Evolutionary conservation across 2,797 vertebrate genomes (phyloP), one percentile per base, ranked within the genome.

Genomic region (Loris lydekkerianus): DNA sequence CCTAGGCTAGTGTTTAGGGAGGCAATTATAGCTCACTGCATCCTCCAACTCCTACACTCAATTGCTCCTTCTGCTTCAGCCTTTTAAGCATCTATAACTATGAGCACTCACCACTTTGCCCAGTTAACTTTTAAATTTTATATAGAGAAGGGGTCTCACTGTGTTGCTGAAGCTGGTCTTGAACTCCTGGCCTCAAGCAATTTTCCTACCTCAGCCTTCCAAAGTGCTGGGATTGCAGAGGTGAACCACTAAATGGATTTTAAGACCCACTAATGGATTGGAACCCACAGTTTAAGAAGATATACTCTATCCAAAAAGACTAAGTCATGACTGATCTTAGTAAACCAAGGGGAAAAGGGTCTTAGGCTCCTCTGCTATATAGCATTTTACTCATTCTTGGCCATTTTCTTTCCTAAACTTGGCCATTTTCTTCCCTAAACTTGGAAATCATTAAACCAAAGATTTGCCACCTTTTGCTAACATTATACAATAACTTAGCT

Each of bases 361-460:
- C 10, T 56, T 40, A 10, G 29, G 23, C 5, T 5, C 4, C 53
- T 77, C 76, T 65, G n/a, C 10, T 43, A 82, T 69, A 9, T 0
- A 46, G 5, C 34, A 14, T 58, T 82, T 94, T 91, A 43, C 10
- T 85, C 20, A 65, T 92, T 56, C 9, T 69, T 80, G 65, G 13
- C 56, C 58, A 11, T 96, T 94, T 89, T 89, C 17, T 91, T 86
- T 15, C 21, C 27, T 23, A 86, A 58, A 95, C 9, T 69, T 80
- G 65, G 13, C 56, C 58, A 11, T 96, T 94, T 89, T 89, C 17
- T 91, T 86, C 18, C 21, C 27, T 23, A 86, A 58, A 95, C 27
- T 73, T 89, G 25, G 31, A 89, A 82, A 89, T 86, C 5, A n/a
- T 23, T 75, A 40, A 43, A 69, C 20, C 18, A 77, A 43, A 27